These are phyloP conservation scores for Tenthredo amoena DNA, from an alignment of 2,888 invertebrate genomes.

Conservation along the genomic window DNA sequence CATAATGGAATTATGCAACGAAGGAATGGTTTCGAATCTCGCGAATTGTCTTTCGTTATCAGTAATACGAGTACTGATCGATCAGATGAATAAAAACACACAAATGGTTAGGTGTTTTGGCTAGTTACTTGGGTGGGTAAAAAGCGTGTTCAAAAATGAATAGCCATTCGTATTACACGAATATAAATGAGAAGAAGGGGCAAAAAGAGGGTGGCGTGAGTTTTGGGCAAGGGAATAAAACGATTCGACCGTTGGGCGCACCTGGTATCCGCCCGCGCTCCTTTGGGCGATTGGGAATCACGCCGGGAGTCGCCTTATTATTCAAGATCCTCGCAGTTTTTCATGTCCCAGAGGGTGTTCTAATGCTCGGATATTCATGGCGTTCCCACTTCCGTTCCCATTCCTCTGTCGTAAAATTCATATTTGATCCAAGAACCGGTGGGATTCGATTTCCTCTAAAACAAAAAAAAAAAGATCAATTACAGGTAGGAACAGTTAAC, in stretches of 20 bases:
- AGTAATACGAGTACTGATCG: not conserved
- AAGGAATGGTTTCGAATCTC: not conserved
- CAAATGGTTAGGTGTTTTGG: not conserved
- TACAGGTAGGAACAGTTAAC: not conserved
- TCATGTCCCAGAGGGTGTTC: conserved; percentile 54
- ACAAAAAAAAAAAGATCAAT: not conserved
- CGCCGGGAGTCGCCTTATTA: conserved; percentile 55
- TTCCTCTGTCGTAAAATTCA: conserved; percentile 53
- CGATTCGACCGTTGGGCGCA: conserved; percentile 55
- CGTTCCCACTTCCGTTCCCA: conserved; percentile 49
- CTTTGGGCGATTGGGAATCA: conserved; percentile 54
- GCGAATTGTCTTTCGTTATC: not conserved
- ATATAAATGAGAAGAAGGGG: conserved; percentile 52
- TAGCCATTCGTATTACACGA: conserved; percentile 50
- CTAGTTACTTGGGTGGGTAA: conserved; percentile 2
- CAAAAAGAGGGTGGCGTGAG: conserved; percentile 6
- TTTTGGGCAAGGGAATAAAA: conserved; percentile 52
- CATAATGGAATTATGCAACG: not conserved
- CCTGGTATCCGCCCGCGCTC: conserved; percentile 52
- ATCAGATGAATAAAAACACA: not conserved
- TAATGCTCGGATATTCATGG: conserved; percentile 55
- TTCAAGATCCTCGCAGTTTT: conserved; percentile 55
- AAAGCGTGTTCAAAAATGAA: conserved; percentile 46
- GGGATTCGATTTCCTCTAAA: conserved; percentile 8
- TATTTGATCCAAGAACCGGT: conserved; percentile 46